A percentile compares a stretch with the other conserved stretches of the same genome.
Evolutionary conservation across 2,888 invertebrate genomes (phyloP).

Genomic region (Melanophora roralis): DNA sequence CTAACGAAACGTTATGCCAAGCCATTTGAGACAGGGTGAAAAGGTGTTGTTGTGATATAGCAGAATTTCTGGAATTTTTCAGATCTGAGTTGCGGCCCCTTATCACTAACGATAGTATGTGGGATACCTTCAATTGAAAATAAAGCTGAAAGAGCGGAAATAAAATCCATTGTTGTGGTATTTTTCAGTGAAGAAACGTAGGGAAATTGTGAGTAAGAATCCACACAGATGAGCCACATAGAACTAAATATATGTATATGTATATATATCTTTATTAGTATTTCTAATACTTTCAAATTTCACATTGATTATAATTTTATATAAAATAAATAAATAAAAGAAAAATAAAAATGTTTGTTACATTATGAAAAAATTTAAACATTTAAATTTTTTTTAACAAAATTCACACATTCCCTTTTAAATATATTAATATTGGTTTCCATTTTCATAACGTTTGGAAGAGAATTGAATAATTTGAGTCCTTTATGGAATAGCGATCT

Average conservation of each 20-base stretch:
- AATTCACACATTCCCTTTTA: too few species aligned
- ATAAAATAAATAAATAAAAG: too few species aligned
- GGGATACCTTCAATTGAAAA: conserved; percentile 43
- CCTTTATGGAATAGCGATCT: too few species aligned
- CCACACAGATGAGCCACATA: neutral
- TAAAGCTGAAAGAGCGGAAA: conserved; percentile 16
- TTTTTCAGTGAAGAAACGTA: neutral
- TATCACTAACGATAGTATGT: neutral
- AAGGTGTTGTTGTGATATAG: conserved; percentile 65
- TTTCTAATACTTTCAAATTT: too few species aligned
- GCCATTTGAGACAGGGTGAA: conserved; percentile 65
- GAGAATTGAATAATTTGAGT: too few species aligned
- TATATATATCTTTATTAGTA: too few species aligned
- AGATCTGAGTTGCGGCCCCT: neutral
- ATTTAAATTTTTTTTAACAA: too few species aligned
- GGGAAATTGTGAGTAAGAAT: neutral
- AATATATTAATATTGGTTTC: too few species aligned
- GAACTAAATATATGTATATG: neutral
- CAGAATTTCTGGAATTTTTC: conserved; percentile 62
- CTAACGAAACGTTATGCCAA: conserved; percentile 47
- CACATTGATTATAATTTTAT: too few species aligned
- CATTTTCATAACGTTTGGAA: too few species aligned
- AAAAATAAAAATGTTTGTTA: too few species aligned
- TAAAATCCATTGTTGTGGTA: neutral
- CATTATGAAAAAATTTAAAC: too few species aligned